Evolutionary conservation across 2,888 invertebrate species (phyloP).

Genomic region (Pristionchus fissidentatus): DNA sequence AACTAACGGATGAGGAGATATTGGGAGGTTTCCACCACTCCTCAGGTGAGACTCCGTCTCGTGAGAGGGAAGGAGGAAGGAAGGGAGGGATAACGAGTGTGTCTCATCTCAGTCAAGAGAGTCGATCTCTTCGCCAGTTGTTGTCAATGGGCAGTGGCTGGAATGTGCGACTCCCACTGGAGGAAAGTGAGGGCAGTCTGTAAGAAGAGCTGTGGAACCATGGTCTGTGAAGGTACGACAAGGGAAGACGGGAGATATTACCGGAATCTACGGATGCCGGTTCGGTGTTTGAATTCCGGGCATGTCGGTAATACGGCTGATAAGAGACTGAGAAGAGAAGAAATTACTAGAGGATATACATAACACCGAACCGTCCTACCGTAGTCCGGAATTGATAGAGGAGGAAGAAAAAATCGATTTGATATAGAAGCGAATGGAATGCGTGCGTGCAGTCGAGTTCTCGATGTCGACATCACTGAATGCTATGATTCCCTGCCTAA

Average conservation of each 20-base stretch:
- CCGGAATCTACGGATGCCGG: background rate
- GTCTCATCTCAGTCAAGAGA: conserved; percentile 24
- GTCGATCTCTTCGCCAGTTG: conserved; percentile 51
- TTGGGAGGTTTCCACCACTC: conserved; percentile 38
- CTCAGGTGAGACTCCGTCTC: background rate
- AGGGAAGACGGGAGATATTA: background rate
- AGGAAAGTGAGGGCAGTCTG: conserved; percentile 54
- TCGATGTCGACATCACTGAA: conserved; percentile 57
- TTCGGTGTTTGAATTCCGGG: too few relatives aligned
- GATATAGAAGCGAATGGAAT: conserved; percentile 56
- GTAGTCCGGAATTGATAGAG: too few relatives aligned
- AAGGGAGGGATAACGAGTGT: background rate
- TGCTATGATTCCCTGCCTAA: conserved; percentile 52
- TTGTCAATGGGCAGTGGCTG: conserved; percentile 60
- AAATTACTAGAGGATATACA: background rate
- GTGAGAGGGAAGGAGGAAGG: background rate
- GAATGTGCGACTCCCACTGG: conserved; percentile 59
- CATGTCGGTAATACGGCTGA: background rate
- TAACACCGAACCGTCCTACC: too few relatives aligned
- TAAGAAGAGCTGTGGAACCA: conserved; percentile 55
- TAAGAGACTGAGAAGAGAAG: background rate
- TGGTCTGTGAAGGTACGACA: conserved; percentile 59
- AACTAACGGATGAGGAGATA: conserved; percentile 26
- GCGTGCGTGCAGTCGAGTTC: conserved; percentile 53
- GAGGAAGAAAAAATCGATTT: background rate